Evolutionary conservation across 2,888 invertebrate genomes (phyloP).

Genomic region (Orchesellides sinensis): DNA sequence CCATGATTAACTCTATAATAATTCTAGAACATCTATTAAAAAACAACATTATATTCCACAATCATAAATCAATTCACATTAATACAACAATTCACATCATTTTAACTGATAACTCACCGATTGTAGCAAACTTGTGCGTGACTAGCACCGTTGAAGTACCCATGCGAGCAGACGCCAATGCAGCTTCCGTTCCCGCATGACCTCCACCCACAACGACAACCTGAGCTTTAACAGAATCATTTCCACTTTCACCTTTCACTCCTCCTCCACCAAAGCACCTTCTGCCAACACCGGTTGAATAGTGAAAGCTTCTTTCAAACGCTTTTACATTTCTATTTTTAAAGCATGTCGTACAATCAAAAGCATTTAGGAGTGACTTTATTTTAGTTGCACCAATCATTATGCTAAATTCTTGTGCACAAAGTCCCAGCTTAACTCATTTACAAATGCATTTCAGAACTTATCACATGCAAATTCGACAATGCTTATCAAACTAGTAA

Average conservation of each 20-base stretch:
- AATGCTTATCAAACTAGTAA: no score
- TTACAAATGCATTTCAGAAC: no score
- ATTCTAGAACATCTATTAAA: neutral
- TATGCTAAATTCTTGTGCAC: no score
- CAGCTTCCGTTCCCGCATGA: slow-evolving; percentile 94
- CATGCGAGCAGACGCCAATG: slow-evolving; percentile 89
- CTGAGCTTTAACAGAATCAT: slow-evolving; percentile 9
- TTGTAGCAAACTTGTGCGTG: slow-evolving; percentile 89
- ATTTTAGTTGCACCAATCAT: no score
- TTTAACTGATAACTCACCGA: slow-evolving; percentile 80
- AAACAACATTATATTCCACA: neutral
- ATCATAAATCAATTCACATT: neutral
- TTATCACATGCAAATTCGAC: no score
- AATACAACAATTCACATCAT: neutral
- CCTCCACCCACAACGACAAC: slow-evolving; percentile 79
- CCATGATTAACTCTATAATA: neutral
- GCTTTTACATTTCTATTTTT: neutral
- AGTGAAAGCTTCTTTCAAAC: neutral
- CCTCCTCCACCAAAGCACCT: neutral
- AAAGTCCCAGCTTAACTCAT: no score
- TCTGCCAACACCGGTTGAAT: neutral
- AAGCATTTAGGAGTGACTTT: no score
- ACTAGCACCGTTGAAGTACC: slow-evolving; percentile 87
- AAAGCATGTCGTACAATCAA: no score
- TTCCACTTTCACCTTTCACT: no score